Evolutionary conservation across 2,888 invertebrate species (phyloP), one percentile per base, ranked within the genome.

Genomic region (Hemithea aestivaria): DNA sequence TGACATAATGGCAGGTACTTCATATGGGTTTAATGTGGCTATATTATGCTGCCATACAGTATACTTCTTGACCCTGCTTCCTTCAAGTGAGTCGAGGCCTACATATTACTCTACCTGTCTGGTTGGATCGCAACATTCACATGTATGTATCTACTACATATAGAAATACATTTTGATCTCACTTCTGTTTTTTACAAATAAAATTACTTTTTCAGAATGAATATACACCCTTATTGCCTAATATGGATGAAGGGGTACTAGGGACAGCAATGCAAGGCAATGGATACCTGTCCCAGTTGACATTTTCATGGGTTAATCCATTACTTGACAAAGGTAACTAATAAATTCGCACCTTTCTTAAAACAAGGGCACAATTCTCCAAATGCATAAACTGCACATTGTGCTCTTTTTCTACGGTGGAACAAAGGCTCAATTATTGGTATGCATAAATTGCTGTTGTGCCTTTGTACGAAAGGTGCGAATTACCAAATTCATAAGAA

Each of bases 281-380:
- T 7, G 90, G 90, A 35, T 89, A 89, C 63, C 61, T 92, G 1
- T 95, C 96, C 0, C 91, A 91, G 63, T 81, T 97, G n/a, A 75
- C 93, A 11, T 96, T 98, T 71, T 88, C 91, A 44, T 98, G 98
- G 98, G 96, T 96, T 1, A 90, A 92, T 48, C 94, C 95, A 1
- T 76, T 98, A 37, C 92, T 98, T 74, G 76, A 89, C 40, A 96
- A 96, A 84, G 97, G 89, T 80, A 69, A 21, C 40, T 32, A 6
- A n/a, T 2, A 16, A 23, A 6, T 22, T n/a, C n/a, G n/a, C n/a
- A n/a, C n/a, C n/a, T n/a, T n/a, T n/a, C n/a, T n/a, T n/a, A n/a
- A n/a, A n/a, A n/a, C n/a, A n/a, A n/a, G n/a, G n/a, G n/a, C n/a
- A n/a, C n/a, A n/a, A n/a, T n/a, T n/a, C n/a, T n/a, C n/a, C n/a